Evolutionary conservation across 37 sponge, comb jelly and placozoan genomes (phyloP).

Genomic region (Cliona cf. orientalis): DNA sequence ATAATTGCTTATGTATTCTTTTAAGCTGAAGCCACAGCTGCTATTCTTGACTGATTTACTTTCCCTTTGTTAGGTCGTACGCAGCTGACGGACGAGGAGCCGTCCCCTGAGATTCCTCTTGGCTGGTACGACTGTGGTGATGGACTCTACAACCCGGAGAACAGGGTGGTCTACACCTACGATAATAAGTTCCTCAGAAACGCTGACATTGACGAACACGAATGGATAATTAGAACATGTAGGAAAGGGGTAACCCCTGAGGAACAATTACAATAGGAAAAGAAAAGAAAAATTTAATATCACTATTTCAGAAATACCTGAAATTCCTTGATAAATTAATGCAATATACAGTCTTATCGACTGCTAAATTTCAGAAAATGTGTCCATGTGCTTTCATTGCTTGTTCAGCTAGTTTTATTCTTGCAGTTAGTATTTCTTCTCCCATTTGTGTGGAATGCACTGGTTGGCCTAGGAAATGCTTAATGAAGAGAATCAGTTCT

Average conservation of each 20-base stretch:
- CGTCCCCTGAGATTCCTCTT: constrained; percentile 68
- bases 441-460: neutral
- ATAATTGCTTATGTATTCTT: no score
- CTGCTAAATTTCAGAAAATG: neutral
- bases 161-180: constrained; percentile 86
- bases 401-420: constrained; percentile 34
- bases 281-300: neutral
- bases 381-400: constrained; percentile 30
- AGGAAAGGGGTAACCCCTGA: constrained; percentile 78
- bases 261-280: constrained; percentile 53
- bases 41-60: no score
- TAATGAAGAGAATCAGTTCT: constrained; percentile 65
- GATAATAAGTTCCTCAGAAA: constrained; percentile 89
- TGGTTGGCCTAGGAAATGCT: constrained; percentile 35
- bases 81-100: constrained; percentile 75
- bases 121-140: constrained; percentile 99
- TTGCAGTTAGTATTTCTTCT: neutral
- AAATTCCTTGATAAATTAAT: neutral
- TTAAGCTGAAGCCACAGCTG: no score
- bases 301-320: neutral
- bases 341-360: neutral
- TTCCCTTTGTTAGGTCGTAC: constrained; percentile 92
- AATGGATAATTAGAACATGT: constrained; percentile 94
- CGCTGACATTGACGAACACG: constrained; percentile 97
- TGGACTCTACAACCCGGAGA: constrained; percentile 95